Evolutionary conservation across 2,113 vertebrate genomes (phyloP), one percentile per base, ranked within the genome.

Genomic region (Lethenteron reissneri): DNA sequence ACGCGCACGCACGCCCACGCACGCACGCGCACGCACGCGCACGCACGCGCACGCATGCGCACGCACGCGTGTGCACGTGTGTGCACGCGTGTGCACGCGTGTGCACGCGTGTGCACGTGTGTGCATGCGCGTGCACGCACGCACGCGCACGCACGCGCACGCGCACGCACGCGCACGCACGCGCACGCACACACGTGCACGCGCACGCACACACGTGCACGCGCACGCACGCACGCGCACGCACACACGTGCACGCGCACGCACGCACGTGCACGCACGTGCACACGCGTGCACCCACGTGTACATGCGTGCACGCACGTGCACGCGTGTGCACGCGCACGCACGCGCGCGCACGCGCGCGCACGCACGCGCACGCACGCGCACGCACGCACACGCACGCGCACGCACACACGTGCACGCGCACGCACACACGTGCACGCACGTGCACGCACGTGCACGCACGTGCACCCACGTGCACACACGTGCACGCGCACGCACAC

Each of bases 21-120:
- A 62, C 59, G 59, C 59, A 62, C 59, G 59, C 59, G 59, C 59
- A 62, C 59, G 59, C 59, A 62, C 59, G 59, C 59, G 59, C 59
- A 62, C 59, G 59, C 59, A 62, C 59, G 59, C 59, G 59, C 59
- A 62, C 59, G 59, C 59, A 62, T 9, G 59, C 59, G 9, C 59
- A 62, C 59, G 59, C 59, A 62, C 59, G 9, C 59, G 59, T 8
- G 8, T 62, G 59, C 59, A 62, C 59, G 59, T 8, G 8, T 8
- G 8, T 62, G 59, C 59, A 62, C 59, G 59, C 59, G 59, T 8
- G 8, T 62, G 59, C 59, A 62, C 59, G 59, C 59, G 59, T 8
- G 8, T 62, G 59, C 59, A 62, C 59, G 59, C 59, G 59, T 8
- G 8, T 8, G 59, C 59, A 62, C 59, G 59, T 8, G 8, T 8